A percentile compares a stretch with the other conserved stretches of the same genome.
phyloP scores from a whole-genome alignment of 1,140 invertebrate genomes.

The Doryteuthis pealeii region DNA sequence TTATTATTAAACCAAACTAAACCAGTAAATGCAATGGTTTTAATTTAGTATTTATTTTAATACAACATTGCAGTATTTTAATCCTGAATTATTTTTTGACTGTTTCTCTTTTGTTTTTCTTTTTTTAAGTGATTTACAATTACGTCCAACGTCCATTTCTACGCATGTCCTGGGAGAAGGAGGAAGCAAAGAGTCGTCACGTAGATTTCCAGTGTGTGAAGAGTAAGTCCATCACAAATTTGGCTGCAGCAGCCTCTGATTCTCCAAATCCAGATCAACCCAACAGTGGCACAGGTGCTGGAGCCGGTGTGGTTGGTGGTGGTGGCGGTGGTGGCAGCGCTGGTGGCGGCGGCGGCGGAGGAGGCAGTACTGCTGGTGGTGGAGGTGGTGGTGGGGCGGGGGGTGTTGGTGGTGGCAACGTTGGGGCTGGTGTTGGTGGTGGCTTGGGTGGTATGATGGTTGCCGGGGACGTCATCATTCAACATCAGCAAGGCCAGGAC shows the following conservation, averaged over 20 bases:
- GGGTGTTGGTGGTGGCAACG: background rate
- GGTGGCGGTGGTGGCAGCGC: background rate
- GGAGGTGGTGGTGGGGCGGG: background rate
- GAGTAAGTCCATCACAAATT: constrained; percentile 60
- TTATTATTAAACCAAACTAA: too few species aligned
- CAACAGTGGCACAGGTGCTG: constrained; percentile 70
- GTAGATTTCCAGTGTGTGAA: constrained; percentile 85
- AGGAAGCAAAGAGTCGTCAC: constrained; percentile 97
- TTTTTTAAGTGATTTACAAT: constrained; percentile 87
- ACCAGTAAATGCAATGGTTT: too few species aligned
- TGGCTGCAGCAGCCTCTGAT: constrained; percentile 47
- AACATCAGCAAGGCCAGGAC: constrained; percentile 44
- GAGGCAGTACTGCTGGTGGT: background rate
- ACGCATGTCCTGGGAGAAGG: constrained; percentile 99
- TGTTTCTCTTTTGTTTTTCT: constrained; percentile 17
- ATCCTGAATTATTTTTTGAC: too few species aligned
- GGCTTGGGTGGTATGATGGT: constrained; percentile 66
- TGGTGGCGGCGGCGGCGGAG: background rate
- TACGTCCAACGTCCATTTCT: constrained; percentile 99
- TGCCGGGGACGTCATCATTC: constrained; percentile 11
- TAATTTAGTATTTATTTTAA: too few species aligned
- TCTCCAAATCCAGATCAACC: constrained; percentile 80
- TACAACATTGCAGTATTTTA: too few species aligned
- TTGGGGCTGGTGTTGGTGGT: background rate
- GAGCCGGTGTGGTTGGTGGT: background rate